A percentile compares a stretch with the other conserved stretches of the same genome.
Conservation (phyloP, 1,140 invertebrate genomes). For the Brachystomella parvula region DNA sequence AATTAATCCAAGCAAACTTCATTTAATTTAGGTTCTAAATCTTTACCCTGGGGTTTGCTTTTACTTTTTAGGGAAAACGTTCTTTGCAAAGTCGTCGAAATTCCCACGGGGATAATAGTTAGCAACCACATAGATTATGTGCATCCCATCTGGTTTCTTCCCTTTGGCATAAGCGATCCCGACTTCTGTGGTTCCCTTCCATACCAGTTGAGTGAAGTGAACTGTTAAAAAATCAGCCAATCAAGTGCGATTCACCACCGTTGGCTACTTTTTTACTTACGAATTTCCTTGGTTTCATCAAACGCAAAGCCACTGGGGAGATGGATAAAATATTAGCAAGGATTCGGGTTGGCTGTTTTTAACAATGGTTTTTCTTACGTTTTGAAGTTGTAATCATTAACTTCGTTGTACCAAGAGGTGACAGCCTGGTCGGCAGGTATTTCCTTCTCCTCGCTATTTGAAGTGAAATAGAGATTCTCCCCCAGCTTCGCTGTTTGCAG, state of each 20-base stretch:
- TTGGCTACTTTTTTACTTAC: slow-evolving; percentile 2
- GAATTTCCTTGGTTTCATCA: slow-evolving; percentile 4
- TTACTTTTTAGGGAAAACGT: slow-evolving; percentile 10
- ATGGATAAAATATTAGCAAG: background rate
- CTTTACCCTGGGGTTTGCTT: background rate
- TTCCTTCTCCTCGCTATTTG: background rate
- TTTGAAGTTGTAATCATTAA: slow-evolving; percentile 8
- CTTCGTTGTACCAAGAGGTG: slow-evolving; percentile 15
- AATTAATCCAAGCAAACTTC: too few species aligned
- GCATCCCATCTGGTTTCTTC: background rate
- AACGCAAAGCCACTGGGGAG: background rate
- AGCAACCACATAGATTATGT: background rate
- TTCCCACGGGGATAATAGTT: slow-evolving; percentile 20
- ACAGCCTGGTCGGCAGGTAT: background rate
- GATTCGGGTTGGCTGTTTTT: background rate
- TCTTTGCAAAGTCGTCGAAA: slow-evolving; percentile 9
- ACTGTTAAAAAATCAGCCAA: slow-evolving; percentile 8
- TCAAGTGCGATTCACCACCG: background rate
- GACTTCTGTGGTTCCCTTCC: slow-evolving; percentile 12
- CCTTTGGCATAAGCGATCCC: slow-evolving; percentile 15
- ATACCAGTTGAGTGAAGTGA: slow-evolving; percentile 25
- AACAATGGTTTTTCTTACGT: background rate
- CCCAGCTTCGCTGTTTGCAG: background rate
- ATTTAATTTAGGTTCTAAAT: background rate
- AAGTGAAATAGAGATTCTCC: background rate